Conservation (phyloP, 2,797 vertebrate genomes). For the Sebastes oblongus region DNA sequence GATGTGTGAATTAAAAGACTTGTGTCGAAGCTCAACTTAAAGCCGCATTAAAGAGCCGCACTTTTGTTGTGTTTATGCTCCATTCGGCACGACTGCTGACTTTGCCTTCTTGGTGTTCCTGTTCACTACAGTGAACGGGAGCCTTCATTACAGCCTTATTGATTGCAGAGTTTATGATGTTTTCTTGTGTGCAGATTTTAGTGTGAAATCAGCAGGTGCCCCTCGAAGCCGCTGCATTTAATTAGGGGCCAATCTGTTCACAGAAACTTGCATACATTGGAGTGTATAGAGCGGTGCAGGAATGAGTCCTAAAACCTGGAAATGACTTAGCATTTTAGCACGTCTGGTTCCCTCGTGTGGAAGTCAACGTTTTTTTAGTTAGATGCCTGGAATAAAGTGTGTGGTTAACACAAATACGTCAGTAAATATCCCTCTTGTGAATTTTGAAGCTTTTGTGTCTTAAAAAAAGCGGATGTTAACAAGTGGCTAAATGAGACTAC, state of each 20-base stretch:
- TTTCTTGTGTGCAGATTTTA: slow-evolving; percentile 54
- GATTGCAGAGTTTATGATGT: slow-evolving; percentile 55
- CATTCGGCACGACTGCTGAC: slow-evolving; percentile 62
- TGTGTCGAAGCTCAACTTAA: background rate
- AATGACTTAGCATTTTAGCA: no score
- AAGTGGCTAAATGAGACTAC: no score
- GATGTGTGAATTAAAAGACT: slow-evolving; percentile 20
- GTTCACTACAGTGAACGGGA: slow-evolving; percentile 8
- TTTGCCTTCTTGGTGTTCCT: slow-evolving; percentile 44
- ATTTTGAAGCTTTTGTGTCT: no score
- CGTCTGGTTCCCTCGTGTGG: no score
- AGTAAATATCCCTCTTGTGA: no score
- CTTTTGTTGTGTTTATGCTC: slow-evolving; percentile 29
- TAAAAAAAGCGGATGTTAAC: no score
- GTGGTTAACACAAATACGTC: no score
- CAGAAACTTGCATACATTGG: background rate
- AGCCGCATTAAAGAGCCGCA: background rate
- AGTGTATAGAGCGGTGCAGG: accelerated
- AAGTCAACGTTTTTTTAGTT: no score
- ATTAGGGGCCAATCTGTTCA: slow-evolving; percentile 27
- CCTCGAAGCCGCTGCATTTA: slow-evolving; percentile 41
- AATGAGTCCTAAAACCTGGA: no score
- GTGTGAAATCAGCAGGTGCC: slow-evolving; percentile 66
- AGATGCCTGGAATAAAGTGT: no score
- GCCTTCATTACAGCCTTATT: slow-evolving; percentile 53